Evolutionary conservation across 1,140 invertebrate genomes (phyloP), one percentile per base, ranked within the genome.

Genomic region (Camponotus floridanus): DNA sequence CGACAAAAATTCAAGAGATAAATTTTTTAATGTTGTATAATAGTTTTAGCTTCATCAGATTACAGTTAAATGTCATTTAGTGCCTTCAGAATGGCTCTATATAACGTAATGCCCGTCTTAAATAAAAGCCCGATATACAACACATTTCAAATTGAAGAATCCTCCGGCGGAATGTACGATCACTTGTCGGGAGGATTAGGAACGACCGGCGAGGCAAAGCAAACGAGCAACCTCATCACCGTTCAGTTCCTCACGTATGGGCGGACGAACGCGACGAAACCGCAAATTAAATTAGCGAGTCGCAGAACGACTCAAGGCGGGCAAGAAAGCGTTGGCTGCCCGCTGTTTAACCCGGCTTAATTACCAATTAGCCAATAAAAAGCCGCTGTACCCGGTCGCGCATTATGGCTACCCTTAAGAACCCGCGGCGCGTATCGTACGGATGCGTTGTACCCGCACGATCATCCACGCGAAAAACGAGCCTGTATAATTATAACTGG

Each of bases 321-420:
- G 83, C 91, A 94, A 94, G 91, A 94, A 94, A 93, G 92, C 92
- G 91, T 92, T 92, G 88, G 91, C 90, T 91, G 92, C 79, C 89
- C 88, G 88, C 92, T 94, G 88, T 92, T 94, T 93, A 94, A 94
- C 92, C 89, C 90, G 64, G 85, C 91, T 94, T 94, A 94, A 94
- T 94, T 94, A 94, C 93, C 93, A 94, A 94, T 94, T 93, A 94
- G 92, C 90, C 90, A 93, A 94, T 93, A 93, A 94, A 94, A 93
- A 93, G 90, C 90, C 80, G 86, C 87, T 90, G 92, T 89, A 91
- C 88, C 86, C 81, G 85, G 88, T 91, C 76, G 88, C 79, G 88
- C 87, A 68, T 93, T 93, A 92, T 89, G 90, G 87, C 85, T 80
- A 74, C 61, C 86, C 87, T 87, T 89, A 91, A 90, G 87, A 87